Percentiles rank a stretch among this genome's conserved stretches.
phyloP scores from a whole-genome alignment of 2,888 invertebrate genomes.

The Pycnomerus fuliginosus region DNA sequence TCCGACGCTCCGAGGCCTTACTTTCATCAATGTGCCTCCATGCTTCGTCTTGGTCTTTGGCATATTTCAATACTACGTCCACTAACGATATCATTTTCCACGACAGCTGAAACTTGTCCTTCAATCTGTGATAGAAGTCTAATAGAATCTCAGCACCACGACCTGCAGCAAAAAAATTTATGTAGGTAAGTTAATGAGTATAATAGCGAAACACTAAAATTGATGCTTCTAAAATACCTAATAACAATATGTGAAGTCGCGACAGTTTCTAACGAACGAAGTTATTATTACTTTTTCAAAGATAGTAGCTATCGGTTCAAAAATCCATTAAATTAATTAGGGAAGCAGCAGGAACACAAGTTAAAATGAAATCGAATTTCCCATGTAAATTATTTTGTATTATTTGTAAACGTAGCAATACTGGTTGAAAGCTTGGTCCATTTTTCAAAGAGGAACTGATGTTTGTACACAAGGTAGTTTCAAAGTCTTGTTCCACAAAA shows the following conservation, averaged over 20 bases:
- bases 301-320: background rate
- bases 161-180: conserved; percentile 34
- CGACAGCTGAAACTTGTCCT: conserved; percentile 51
- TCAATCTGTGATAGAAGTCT: conserved; percentile 51
- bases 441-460: too few species aligned
- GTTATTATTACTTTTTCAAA: background rate
- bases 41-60: conserved; percentile 52
- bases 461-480: too few species aligned
- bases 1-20: conserved; percentile 37
- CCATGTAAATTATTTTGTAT: too few species aligned
- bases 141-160: conserved; percentile 50
- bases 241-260: too few species aligned
- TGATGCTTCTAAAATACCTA: too few species aligned
- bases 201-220: background rate
- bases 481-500: too few species aligned
- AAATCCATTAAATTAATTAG: too few species aligned
- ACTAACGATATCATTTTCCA: conserved; percentile 54
- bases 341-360: too few species aligned
- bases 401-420: too few species aligned
- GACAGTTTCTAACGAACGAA: background rate
- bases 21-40: conserved; percentile 54
- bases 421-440: too few species aligned
- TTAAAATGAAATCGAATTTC: too few species aligned
- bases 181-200: background rate
- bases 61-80: conserved; percentile 54